These are phyloP conservation scores for Lissonota sp. DNA, from an alignment of 2,888 invertebrate genomes.

Conservation along the genomic window DNA sequence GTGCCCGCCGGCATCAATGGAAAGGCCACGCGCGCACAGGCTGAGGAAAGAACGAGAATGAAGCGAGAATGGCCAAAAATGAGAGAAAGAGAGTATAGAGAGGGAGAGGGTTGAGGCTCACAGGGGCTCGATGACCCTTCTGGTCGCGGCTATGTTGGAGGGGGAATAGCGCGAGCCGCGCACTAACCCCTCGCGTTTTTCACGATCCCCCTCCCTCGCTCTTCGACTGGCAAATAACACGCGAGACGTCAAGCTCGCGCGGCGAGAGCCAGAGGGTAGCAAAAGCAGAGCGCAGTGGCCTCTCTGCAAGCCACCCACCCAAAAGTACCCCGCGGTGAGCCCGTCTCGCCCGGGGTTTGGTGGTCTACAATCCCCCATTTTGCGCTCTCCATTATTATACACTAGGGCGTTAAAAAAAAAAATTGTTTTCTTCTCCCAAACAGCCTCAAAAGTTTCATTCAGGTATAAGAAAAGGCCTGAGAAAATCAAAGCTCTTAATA, in stretches of 20 bases:
- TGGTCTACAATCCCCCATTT: conserved; percentile 51
- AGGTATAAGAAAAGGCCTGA: too few relatives aligned
- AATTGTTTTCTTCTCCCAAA: too few relatives aligned
- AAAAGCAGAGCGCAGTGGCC: conserved; percentile 65
- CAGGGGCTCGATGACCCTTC: conserved; percentile 48
- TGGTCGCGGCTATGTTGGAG: conserved; percentile 30
- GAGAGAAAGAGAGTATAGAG: conserved; percentile 17
- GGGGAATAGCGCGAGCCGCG: conserved; percentile 39
- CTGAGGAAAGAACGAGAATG: conserved; percentile 30
- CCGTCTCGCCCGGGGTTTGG: conserved; percentile 71
- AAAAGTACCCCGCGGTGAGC: conserved; percentile 68
- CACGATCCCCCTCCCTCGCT: conserved; percentile 29
- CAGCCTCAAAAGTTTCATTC: too few relatives aligned
- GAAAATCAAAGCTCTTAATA: too few relatives aligned
- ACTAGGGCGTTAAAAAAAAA: too few relatives aligned
- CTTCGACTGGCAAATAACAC: conserved; percentile 7
- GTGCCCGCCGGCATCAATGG: conserved; percentile 56
- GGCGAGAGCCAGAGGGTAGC: neutral
- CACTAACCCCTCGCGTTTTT: conserved; percentile 44
- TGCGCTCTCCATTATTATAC: conserved; percentile 45
- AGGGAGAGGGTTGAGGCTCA: conserved; percentile 29
- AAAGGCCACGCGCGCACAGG: conserved; percentile 17
- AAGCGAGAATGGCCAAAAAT: conserved; percentile 22
- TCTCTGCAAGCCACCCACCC: conserved; percentile 65
- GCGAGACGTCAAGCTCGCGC: too few relatives aligned